phyloP scores from a whole-genome alignment of 2,113 vertebrate genomes.

The Anolis sagrei region DNA sequence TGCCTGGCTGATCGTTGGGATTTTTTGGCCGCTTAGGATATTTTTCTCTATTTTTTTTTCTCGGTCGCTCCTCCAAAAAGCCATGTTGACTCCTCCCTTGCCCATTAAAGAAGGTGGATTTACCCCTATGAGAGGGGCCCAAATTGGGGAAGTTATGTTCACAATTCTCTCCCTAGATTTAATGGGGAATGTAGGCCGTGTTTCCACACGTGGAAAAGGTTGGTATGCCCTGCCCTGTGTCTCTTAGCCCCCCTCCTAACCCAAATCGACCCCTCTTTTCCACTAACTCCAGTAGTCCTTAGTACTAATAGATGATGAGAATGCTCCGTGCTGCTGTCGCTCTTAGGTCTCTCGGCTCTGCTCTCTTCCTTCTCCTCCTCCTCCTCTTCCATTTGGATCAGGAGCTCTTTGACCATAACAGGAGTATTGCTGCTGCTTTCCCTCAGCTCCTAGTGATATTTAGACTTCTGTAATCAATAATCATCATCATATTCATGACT shows the following conservation, averaged over 20 bases:
- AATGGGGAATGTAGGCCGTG: constrained; percentile 99
- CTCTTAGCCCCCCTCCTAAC: constrained; percentile 98
- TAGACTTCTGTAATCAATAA: constrained; percentile 66
- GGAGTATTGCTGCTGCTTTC: constrained; percentile 74
- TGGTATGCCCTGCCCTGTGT: constrained; percentile 99
- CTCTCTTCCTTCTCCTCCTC: constrained; percentile 82
- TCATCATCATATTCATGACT: no score
- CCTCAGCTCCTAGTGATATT: constrained; percentile 68
- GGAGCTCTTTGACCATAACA: constrained; percentile 74
- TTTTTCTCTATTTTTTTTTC: constrained; percentile 79
- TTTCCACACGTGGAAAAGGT: constrained; percentile 99
- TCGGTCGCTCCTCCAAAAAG: constrained; percentile 84
- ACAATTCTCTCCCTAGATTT: constrained; percentile 99
- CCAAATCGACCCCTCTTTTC: constrained; percentile 89
- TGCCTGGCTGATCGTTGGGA: constrained; percentile 79
- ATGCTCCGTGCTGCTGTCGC: constrained; percentile 76
- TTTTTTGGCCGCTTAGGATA: constrained; percentile 78
- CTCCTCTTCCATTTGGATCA: constrained; percentile 78
- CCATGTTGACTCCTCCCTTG: constrained; percentile 85
- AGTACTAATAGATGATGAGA: constrained; percentile 84
- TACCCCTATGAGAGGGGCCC: constrained; percentile 87
- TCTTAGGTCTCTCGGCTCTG: constrained; percentile 81
- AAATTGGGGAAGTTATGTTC: constrained; percentile 94
- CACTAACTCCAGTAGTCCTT: constrained; percentile 93
- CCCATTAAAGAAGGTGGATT: constrained; percentile 89